Evolutionary conservation across 2,888 invertebrate species (phyloP).

Genomic region (Tuberolachnus salignus): DNA sequence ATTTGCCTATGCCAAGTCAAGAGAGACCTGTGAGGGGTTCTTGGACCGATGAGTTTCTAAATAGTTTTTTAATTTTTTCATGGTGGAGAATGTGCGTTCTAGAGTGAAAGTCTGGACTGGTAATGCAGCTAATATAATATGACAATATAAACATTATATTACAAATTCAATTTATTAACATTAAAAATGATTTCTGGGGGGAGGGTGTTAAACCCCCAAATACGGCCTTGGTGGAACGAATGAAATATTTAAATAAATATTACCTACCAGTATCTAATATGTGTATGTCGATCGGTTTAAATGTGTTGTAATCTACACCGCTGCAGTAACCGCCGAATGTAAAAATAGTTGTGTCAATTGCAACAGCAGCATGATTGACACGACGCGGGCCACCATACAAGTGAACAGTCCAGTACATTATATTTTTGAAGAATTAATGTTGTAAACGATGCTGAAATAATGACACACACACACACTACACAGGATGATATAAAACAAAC

Average conservation of each 20-base stretch:
- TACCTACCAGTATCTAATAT: constrained; percentile 74
- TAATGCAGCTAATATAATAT: too few relatives aligned
- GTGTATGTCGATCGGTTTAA: constrained; percentile 83
- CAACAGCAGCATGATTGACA: constrained; percentile 90
- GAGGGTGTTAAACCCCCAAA: too few relatives aligned
- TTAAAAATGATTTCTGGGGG: too few relatives aligned
- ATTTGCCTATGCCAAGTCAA: too few relatives aligned
- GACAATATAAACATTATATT: too few relatives aligned
- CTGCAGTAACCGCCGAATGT: constrained; percentile 93
- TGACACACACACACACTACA: not conserved
- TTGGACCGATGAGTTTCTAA: too few relatives aligned
- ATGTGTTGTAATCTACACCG: constrained; percentile 73
- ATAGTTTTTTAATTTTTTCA: too few relatives aligned
- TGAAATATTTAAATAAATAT: not conserved
- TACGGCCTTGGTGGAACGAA: too few relatives aligned
- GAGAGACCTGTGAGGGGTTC: too few relatives aligned
- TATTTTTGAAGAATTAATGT: not conserved
- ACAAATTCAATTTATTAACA: too few relatives aligned
- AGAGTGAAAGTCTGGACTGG: too few relatives aligned
- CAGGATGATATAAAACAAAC: not conserved
- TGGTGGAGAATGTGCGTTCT: too few relatives aligned
- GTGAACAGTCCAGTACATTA: constrained; percentile 75
- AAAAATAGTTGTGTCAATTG: constrained; percentile 79
- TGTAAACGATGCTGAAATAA: not conserved
- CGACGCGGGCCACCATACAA: constrained; percentile 89